Evolutionary conservation across 2,113 vertebrate genomes (phyloP).

Genomic region (Geothlypis trichas): DNA sequence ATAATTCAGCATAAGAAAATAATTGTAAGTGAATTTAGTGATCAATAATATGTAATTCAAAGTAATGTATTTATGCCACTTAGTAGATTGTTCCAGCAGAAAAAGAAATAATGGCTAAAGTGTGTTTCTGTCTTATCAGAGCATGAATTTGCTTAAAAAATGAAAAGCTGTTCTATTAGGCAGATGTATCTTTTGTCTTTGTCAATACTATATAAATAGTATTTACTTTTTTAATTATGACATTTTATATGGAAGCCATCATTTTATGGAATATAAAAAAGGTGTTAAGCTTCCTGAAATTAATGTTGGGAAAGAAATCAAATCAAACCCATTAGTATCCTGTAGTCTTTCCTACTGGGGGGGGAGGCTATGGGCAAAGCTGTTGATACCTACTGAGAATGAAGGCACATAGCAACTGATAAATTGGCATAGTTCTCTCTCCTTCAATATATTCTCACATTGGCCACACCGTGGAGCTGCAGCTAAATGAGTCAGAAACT

Average conservation of each 20-base stretch:
- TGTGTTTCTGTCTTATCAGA: background rate
- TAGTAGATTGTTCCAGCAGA: background rate
- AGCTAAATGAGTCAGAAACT: conserved; percentile 15
- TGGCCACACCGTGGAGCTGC: conserved; percentile 67
- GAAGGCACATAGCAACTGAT: background rate
- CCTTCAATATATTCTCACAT: background rate
- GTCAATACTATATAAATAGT: background rate
- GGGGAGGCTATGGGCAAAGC: background rate
- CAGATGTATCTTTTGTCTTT: background rate
- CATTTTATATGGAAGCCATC: background rate
- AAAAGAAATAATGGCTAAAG: background rate
- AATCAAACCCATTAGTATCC: background rate
- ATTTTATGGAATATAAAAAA: background rate
- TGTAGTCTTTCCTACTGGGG: background rate
- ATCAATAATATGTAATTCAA: background rate
- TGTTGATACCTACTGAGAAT: background rate
- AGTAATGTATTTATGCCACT: background rate
- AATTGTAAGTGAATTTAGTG: background rate
- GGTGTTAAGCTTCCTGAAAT: background rate
- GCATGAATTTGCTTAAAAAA: background rate
- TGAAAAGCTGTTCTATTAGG: background rate
- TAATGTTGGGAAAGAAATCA: background rate
- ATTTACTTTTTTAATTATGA: background rate
- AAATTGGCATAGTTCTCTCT: background rate
- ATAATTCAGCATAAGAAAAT: background rate